These are phyloP conservation scores for Melieria crassipennis DNA, from an alignment of 2,888 invertebrate species.

Conservation along the genomic window DNA sequence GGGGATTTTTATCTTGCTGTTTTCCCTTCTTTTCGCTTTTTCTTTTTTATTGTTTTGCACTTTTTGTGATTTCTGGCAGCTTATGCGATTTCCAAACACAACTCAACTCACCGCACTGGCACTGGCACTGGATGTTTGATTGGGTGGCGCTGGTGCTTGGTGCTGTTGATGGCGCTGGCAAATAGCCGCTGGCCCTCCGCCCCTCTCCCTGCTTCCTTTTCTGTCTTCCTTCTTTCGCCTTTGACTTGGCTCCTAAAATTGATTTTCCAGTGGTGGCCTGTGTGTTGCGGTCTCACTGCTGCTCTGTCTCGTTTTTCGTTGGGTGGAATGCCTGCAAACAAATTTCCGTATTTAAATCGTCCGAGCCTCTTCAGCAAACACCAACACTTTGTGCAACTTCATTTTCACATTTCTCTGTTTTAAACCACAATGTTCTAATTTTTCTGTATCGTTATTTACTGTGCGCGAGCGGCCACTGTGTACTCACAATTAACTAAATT, in stretches of 20 bases:
- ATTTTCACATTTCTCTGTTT: constrained; percentile 12
- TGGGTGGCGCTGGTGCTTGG: background rate
- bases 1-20: too few relatives aligned
- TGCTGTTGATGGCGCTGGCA: constrained; percentile 30
- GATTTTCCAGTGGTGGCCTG: constrained; percentile 53
- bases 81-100: too few relatives aligned
- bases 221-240: constrained; percentile 2
- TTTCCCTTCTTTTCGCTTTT: too few relatives aligned
- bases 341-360: background rate
- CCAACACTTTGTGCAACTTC: background rate
- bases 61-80: too few relatives aligned
- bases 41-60: too few relatives aligned
- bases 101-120: too few relatives aligned
- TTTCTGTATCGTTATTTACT: constrained; percentile 54
- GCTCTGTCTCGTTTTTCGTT: background rate
- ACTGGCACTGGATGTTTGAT: too few relatives aligned
- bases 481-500: constrained; percentile 52
- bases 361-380: background rate
- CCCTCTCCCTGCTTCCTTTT: background rate
- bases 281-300: constrained; percentile 11
- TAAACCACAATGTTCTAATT: constrained; percentile 9
- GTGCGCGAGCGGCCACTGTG: constrained; percentile 34
- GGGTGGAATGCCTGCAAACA: constrained; percentile 6
- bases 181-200: constrained; percentile 32
- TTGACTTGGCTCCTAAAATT: constrained; percentile 46